Conservation (phyloP, 2,113 vertebrate genomes). For the Labrus mixtus region DNA sequence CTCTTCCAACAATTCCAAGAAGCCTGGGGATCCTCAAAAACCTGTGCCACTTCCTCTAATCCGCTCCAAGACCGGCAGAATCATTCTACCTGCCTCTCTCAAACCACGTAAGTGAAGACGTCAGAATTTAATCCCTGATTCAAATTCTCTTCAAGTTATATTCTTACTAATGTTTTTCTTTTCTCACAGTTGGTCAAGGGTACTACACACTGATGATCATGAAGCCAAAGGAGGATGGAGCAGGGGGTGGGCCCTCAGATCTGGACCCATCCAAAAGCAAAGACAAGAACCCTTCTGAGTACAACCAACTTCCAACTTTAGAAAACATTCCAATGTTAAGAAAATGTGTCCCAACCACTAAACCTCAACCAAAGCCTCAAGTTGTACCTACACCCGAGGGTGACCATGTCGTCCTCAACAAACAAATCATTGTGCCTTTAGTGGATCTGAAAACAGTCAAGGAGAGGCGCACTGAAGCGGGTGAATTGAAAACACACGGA, state of each 20-base stretch:
- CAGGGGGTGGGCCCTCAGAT: neutral
- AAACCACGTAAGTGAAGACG: constrained; percentile 66
- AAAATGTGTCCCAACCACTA: neutral
- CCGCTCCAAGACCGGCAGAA: constrained; percentile 68
- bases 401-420: constrained; percentile 13
- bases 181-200: constrained; percentile 46
- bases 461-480: neutral
- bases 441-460: neutral
- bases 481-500: neutral
- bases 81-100: constrained; percentile 74
- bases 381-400: neutral
- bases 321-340: neutral
- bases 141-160: neutral
- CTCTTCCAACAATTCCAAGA: neutral
- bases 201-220: constrained; percentile 55
- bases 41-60: constrained; percentile 56
- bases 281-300: neutral
- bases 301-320: neutral
- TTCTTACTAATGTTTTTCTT: neutral
- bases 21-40: neutral
- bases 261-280: neutral
- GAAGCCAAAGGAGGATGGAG: neutral
- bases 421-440: neutral
- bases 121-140: neutral
- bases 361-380: neutral